Percentiles rank a stretch among this genome's conserved stretches.
Evolutionary conservation across 2,797 vertebrate genomes (phyloP).

Genomic region (Rhabdophis nuchalis): DNA sequence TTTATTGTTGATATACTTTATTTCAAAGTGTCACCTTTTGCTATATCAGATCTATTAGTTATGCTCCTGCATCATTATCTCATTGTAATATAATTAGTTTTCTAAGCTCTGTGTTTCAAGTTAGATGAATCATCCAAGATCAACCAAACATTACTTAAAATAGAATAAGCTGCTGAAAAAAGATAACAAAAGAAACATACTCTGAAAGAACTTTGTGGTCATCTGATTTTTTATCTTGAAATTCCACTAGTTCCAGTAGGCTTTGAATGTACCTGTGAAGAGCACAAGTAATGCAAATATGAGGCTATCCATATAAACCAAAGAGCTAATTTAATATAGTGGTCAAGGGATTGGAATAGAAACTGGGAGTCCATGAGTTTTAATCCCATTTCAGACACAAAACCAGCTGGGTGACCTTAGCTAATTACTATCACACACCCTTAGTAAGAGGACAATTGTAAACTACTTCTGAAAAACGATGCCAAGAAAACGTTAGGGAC

Average conservation of each 20-base stretch:
- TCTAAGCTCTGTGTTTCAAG: not conserved
- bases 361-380: not conserved
- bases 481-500: not conserved
- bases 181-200: constrained; percentile 44
- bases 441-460: not conserved
- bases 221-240: constrained; percentile 84
- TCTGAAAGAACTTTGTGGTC: constrained; percentile 83
- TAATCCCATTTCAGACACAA: not conserved
- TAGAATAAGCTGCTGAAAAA: not conserved
- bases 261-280: constrained; percentile 90
- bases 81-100: not conserved
- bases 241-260: constrained; percentile 89
- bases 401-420: not conserved
- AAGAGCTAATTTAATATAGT: not conserved
- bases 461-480: not conserved
- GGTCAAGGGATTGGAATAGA: not conserved
- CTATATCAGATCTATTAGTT: not conserved
- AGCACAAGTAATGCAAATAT: not conserved
- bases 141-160: not conserved
- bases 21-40: rapidly evolving
- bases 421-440: not conserved
- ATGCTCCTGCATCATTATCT: not conserved
- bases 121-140: not conserved
- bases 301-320: not conserved
- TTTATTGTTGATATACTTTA: constrained; percentile 3